These are phyloP conservation scores for Acrobasis consociella DNA, from an alignment of 2,888 invertebrate genomes.

Conservation along the genomic window DNA sequence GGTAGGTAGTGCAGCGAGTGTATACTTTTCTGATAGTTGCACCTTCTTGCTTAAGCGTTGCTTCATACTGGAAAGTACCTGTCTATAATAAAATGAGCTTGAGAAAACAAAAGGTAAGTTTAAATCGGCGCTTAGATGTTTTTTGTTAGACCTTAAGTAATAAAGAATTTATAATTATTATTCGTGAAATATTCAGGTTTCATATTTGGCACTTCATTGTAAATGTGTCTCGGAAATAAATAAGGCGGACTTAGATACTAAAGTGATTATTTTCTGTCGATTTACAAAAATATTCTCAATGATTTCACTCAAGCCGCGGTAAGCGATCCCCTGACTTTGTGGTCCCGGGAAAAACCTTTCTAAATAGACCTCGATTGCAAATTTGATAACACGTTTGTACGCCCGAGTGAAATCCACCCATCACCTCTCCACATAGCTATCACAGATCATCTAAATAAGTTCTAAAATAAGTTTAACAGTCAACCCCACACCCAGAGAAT, in stretches of 20 bases:
- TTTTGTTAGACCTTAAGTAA: background rate
- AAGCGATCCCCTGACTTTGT: background rate
- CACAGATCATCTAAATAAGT: slow-evolving; percentile 41
- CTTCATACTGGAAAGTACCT: too few relatives aligned
- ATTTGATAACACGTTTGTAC: background rate
- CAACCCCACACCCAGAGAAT: too few relatives aligned
- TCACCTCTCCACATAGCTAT: slow-evolving; percentile 40
- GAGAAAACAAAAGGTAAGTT: too few relatives aligned
- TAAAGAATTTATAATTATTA: background rate
- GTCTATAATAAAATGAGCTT: too few relatives aligned
- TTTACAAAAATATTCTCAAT: slow-evolving; percentile 17
- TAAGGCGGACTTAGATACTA: slow-evolving; percentile 36
- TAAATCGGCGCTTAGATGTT: too few relatives aligned
- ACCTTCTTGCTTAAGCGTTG: too few relatives aligned
- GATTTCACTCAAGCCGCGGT: background rate
- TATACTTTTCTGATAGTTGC: too few relatives aligned
- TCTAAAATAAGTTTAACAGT: slow-evolving; percentile 3
- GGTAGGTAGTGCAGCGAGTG: too few relatives aligned
- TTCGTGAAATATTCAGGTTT: background rate
- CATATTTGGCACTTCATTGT: slow-evolving; percentile 10
- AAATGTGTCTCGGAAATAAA: slow-evolving; percentile 29
- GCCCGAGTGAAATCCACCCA: background rate
- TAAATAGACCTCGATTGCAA: background rate
- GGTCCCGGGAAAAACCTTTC: background rate
- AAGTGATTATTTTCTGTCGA: slow-evolving; percentile 8